Evolutionary conservation across 2,888 invertebrate species (phyloP), one percentile per base, ranked within the genome.

Genomic region (Pachycephus smyrnensis): DNA sequence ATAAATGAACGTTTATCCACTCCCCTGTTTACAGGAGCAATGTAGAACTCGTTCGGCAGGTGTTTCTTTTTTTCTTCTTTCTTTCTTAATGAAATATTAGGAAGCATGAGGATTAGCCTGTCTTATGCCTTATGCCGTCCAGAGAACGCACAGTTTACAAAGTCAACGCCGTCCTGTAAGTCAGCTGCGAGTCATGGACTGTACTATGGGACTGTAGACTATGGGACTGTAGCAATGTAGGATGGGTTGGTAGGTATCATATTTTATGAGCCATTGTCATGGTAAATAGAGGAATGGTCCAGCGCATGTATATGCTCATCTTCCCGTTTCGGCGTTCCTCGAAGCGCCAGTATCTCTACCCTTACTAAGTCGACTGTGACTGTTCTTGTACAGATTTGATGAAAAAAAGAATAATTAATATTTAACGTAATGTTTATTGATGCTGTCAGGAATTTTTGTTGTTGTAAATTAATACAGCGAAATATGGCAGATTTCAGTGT

Each of bases 241-340:
- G 55, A 55, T 77, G 73, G 76, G 79, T 82, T 73, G 79, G 79
- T 80, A 73, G 83, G 82, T 82, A 83, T 82, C 82, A 83, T 84
- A 82, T 84, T 83, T 84, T 84, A 84, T 79, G 84, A 84, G 80
- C 84, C 82, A 84, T 84, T 84, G 84, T 84, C 84, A 83, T 84
- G 84, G 82, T 84, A 82, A 84, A 81, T 80, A 83, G 81, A 81
- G 77, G 79, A 81, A 83, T 83, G 80, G 78, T 78, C 81, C 78
- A 77, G 55, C 78, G 81, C 33, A 35, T 37, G 74, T 74, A 37
- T 55, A 55, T 55, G 55, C 74, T 33, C 74, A 12, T 74, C 74
- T 30, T 74, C 4, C 74, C 23, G 36, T 9, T 37, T 30, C 6
- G 37, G 74, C 74, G 37, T 74, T 74, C n/a, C 74, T 74, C 36